These are phyloP conservation scores for Heliothis virescens DNA, from an alignment of 1,140 invertebrate species.

Conservation along the genomic window DNA sequence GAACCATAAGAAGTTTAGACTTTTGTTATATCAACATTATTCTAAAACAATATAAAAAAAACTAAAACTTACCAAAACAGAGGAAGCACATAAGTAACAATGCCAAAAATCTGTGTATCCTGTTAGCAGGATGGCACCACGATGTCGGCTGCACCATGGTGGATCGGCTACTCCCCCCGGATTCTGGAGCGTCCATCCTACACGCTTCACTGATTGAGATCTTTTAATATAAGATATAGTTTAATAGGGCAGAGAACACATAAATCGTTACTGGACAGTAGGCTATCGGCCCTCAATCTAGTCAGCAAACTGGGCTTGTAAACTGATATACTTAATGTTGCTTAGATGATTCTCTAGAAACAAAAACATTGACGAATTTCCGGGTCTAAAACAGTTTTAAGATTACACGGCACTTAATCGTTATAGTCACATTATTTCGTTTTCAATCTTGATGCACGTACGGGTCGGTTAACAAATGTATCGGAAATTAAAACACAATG, in stretches of 20 bases:
- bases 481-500: neutral
- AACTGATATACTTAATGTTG: neutral
- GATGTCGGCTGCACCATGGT: slow-evolving; percentile 61
- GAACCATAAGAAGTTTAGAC: no score
- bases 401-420: neutral
- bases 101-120: slow-evolving; percentile 75
- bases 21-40: no score
- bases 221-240: neutral
- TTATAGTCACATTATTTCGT: slow-evolving; percentile 32
- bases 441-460: neutral
- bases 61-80: slow-evolving; percentile 80
- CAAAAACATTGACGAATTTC: slow-evolving; percentile 14
- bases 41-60: neutral
- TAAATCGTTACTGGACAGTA: neutral
- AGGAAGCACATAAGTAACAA: slow-evolving; percentile 81
- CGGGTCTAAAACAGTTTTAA: neutral
- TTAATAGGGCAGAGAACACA: no score
- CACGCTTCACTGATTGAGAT: neutral
- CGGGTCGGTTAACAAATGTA: neutral
- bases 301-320: neutral
- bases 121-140: slow-evolving; percentile 77
- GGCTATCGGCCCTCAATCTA: neutral
- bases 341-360: neutral
- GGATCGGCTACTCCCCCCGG: slow-evolving; percentile 56
- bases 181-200: slow-evolving; percentile 68